Conservation (phyloP, 2,888 invertebrate species). For the Syritta pipiens region DNA sequence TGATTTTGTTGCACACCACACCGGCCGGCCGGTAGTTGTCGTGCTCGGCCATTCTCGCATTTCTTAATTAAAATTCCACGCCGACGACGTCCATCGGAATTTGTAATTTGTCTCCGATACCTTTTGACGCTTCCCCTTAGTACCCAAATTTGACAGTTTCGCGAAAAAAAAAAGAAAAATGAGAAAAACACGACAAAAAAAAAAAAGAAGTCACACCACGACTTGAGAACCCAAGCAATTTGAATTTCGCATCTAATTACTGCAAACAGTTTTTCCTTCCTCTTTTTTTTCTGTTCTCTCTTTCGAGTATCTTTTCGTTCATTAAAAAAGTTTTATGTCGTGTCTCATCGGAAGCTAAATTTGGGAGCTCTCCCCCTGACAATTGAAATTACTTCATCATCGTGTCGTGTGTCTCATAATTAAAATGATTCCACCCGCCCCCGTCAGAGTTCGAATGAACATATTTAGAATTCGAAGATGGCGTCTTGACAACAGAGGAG, state of each 20-base stretch:
- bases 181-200: not conserved
- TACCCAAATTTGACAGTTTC: slow-evolving; percentile 59
- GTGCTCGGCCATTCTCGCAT: slow-evolving; percentile 4
- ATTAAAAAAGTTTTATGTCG: slow-evolving; percentile 18
- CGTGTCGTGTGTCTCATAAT: slow-evolving; percentile 49
- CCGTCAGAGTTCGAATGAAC: too few relatives aligned
- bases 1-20: slow-evolving; percentile 53
- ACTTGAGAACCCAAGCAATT: slow-evolving; percentile 50
- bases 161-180: not conserved
- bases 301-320: not conserved
- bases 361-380: slow-evolving; percentile 59
- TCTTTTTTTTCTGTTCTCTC: not conserved
- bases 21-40: slow-evolving; percentile 4
- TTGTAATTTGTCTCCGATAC: slow-evolving; percentile 59
- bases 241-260: slow-evolving; percentile 60
- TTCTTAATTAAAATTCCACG: slow-evolving; percentile 55
- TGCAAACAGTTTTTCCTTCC: slow-evolving; percentile 31
- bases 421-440: slow-evolving; percentile 42
- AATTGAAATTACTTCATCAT: slow-evolving; percentile 67
- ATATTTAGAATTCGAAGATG: slow-evolving; percentile 10
- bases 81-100: slow-evolving; percentile 52
- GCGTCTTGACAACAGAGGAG: not conserved
- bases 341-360: slow-evolving; percentile 39
- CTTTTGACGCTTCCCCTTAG: slow-evolving; percentile 53
- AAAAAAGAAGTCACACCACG: not conserved